Evolutionary conservation across 2,888 invertebrate genomes (phyloP), one percentile per base, ranked within the genome.

Genomic region (Pedicia rivosa): DNA sequence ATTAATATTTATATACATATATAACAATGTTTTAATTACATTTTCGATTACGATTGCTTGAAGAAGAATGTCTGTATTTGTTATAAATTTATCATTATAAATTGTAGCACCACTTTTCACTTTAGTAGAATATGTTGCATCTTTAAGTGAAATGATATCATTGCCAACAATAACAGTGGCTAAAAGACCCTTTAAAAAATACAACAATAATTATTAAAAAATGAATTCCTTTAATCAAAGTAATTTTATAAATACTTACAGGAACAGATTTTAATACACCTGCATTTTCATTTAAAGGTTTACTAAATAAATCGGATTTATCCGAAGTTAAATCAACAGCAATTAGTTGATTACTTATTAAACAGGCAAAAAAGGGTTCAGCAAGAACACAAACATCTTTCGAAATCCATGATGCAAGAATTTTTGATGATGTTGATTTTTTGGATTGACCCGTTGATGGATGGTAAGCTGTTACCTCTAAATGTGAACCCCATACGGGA

Each of bases 401-500:
- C 48, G 61, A 63, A 15, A 68, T 63, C 78, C 79, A 80, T 2
- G 67, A 56, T 1, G 76, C 70, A n/a, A 70, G 63, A 33, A 78
- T 53, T 50, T 67, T 72, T 0, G 63, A 59, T 0, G 70, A 67
- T 5, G 68, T 63, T 12, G 68, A 67, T 33, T 62, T 58, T 43
- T 68, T 68, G 20, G 51, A 45, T 39, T 68, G 67, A 3, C 78
- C 78, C 3, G 68, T 69, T 39, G 67, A 57, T 2, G 73, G 53
- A 47, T 72, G 66, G 48, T 77, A 78, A 44, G 65, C 65, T 1
- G 72, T 70, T 10, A 79, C 65, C 50, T 78, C 78, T 5, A 79
- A 53, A 47, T 76, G 75, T 1, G 74, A 72, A 1, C 67, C 65
- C 46, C 67, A 64, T 6, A 67, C 60, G 0, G 75, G 72, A 32